Conservation (phyloP, 2,888 invertebrate species). For the Ophion ellenae region DNA sequence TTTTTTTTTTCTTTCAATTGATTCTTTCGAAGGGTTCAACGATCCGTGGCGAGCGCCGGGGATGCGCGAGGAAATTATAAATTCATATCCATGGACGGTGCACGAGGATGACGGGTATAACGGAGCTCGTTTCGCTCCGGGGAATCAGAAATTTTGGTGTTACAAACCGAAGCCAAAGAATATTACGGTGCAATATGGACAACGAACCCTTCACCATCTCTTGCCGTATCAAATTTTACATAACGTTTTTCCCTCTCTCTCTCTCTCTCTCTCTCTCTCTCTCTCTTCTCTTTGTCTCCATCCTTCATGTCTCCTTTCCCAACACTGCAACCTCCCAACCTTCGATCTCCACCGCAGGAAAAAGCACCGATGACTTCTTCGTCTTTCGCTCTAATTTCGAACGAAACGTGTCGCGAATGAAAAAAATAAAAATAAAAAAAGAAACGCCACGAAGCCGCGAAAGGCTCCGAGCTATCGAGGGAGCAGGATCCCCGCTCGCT, state of each 20-base stretch:
- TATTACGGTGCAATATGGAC: constrained; percentile 13
- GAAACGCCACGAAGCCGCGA: constrained; percentile 46
- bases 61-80: constrained; percentile 82
- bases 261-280: neutral
- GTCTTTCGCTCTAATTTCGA: constrained; percentile 18
- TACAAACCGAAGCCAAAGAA: constrained; percentile 51
- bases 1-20: constrained; percentile 20
- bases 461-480: constrained; percentile 32
- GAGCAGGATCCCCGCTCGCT: constrained; percentile 15
- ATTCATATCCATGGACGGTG: constrained; percentile 77
- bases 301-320: neutral
- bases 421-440: neutral
- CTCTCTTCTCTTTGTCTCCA: neutral
- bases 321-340: neutral
- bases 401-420: constrained; percentile 35
- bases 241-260: constrained; percentile 23
- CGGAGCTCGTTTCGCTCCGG: constrained; percentile 71
- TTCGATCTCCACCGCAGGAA: neutral
- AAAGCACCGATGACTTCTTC: neutral
- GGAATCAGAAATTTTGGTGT: constrained; percentile 73
- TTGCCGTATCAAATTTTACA: constrained; percentile 48
- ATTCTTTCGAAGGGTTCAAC: constrained; percentile 61
- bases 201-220: constrained; percentile 17
- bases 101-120: constrained; percentile 16
- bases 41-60: constrained; percentile 60